Base-by-base conservation (phyloP, 2,113 vertebrate species). In the Verasper variegatus region DNA sequence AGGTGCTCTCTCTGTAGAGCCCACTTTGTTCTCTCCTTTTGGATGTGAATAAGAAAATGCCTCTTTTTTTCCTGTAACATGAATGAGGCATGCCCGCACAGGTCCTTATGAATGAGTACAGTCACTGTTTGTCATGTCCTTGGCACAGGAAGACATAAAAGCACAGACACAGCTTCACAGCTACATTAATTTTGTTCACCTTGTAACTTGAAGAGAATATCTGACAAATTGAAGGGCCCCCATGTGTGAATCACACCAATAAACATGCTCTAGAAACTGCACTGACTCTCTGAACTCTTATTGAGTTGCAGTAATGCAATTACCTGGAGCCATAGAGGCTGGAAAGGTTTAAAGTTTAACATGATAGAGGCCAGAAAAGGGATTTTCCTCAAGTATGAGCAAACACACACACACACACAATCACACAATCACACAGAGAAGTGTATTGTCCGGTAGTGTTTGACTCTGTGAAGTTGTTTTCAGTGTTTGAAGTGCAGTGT, bases 1-100 rank as follows among this genome's bases (percentile, higher is more conserved):
- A 92, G 92, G 75, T 90, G 93, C 56, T 78, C 76, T 42, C 60
- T 42, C 20, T 63, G 58, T 15, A 51, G 61, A 83, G 27, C 55
- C 72, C 23, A 66, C 55, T 77, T 21, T 71, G 71, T 55, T 64
- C 66, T 83, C 56, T 80, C 80, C 67, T 76, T 68, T 58, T 75
- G 42, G 58, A 52, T 24, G 49, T 47, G 51, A 76, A 54, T 66
- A 59, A 61, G 64, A 66, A 69, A 49, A 58, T 11, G 9, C 63
- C 17, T 20, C 31, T 24, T 49, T 27, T 40, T 63, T 21, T 9
- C 31, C 40, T 4, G 6, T 24, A 45, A 83, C 62, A 64, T 71
- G 68, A 83, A 86, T 71, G 65, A 80, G 71, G 68, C 65, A 26
- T 69, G 70, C 45, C 54, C 9, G 47, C 62, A 20, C 52, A 23